Conservation (phyloP, 2,113 vertebrate genomes). For the Phyllostomus hastatus region DNA sequence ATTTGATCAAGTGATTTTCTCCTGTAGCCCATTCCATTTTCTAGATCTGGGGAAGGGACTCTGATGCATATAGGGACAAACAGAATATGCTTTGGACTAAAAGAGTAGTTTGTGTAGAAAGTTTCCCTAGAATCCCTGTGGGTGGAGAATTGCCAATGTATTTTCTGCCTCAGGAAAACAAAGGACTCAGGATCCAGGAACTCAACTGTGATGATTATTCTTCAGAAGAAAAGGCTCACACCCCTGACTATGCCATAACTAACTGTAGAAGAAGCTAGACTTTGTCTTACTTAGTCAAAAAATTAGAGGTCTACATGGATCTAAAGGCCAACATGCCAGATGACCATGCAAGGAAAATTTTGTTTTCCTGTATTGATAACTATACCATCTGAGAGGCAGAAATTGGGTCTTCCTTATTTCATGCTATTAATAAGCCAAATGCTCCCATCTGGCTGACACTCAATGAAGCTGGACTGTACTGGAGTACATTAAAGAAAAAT, state of each 20-base stretch:
- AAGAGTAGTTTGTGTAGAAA: slow-evolving; percentile 87
- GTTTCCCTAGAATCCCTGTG: slow-evolving; percentile 87
- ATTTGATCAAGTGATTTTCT: slow-evolving; percentile 85
- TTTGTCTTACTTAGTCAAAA: slow-evolving; percentile 80
- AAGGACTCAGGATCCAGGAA: slow-evolving; percentile 84
- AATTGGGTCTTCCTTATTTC: slow-evolving; percentile 87
- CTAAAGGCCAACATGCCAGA: slow-evolving; percentile 90
- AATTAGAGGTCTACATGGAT: slow-evolving; percentile 81
- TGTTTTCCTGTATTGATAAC: slow-evolving; percentile 88
- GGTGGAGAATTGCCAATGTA: slow-evolving; percentile 91
- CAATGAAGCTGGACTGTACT: slow-evolving; percentile 95
- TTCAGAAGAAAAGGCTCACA: slow-evolving; percentile 71
- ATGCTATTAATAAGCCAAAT: slow-evolving; percentile 87
- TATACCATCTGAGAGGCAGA: slow-evolving; percentile 87
- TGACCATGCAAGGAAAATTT: slow-evolving; percentile 86
- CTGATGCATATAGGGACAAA: slow-evolving; percentile 83
- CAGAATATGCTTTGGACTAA: slow-evolving; percentile 92
- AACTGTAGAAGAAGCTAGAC: slow-evolving; percentile 82
- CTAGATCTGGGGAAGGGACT: slow-evolving; percentile 84
- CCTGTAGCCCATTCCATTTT: slow-evolving; percentile 85
- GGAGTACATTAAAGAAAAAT: slow-evolving; percentile 94
- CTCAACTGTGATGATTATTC: slow-evolving; percentile 73
- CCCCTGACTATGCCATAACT: slow-evolving; percentile 89
- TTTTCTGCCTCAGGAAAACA: slow-evolving; percentile 91
- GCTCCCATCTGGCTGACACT: slow-evolving; percentile 90